These are phyloP conservation scores for Xerus inauris DNA, from an alignment of 2,113 vertebrate genomes.

Conservation along the genomic window DNA sequence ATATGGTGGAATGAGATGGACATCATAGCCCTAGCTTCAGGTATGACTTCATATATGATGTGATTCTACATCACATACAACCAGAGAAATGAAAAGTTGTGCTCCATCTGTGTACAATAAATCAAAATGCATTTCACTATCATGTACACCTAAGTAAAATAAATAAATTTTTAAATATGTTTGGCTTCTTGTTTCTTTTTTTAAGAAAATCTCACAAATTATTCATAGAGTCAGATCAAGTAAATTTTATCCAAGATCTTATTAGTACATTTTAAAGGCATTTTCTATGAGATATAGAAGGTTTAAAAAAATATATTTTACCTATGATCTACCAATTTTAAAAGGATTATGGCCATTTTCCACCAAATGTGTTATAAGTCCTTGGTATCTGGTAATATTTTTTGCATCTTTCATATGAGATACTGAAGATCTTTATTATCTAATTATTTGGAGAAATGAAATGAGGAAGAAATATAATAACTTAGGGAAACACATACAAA, in stretches of 20 bases:
- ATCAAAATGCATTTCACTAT: too few relatives aligned
- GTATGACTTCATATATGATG: too few relatives aligned
- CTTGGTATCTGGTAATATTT: not conserved
- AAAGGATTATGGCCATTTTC: not conserved
- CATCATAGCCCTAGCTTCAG: too few relatives aligned
- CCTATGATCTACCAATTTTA: not conserved
- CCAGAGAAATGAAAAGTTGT: too few relatives aligned
- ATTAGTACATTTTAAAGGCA: not conserved
- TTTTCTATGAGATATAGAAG: not conserved
- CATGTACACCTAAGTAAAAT: too few relatives aligned
- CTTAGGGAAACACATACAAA: not conserved
- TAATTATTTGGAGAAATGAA: conserved; percentile 12
- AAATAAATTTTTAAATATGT: too few relatives aligned
- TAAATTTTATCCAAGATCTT: not conserved
- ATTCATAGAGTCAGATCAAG: not conserved
- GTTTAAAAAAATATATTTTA: not conserved
- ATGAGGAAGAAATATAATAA: conserved; percentile 31
- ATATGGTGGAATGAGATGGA: too few relatives aligned
- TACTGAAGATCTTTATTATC: not conserved
- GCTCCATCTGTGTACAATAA: too few relatives aligned
- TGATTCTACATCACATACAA: too few relatives aligned
- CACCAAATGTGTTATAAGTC: not conserved
- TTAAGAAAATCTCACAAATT: conserved; percentile 18
- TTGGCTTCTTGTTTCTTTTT: not conserved
- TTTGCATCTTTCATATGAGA: not conserved